Base-by-base conservation (phyloP, 2,797 vertebrate genomes). In the Staurois parvus region DNA sequence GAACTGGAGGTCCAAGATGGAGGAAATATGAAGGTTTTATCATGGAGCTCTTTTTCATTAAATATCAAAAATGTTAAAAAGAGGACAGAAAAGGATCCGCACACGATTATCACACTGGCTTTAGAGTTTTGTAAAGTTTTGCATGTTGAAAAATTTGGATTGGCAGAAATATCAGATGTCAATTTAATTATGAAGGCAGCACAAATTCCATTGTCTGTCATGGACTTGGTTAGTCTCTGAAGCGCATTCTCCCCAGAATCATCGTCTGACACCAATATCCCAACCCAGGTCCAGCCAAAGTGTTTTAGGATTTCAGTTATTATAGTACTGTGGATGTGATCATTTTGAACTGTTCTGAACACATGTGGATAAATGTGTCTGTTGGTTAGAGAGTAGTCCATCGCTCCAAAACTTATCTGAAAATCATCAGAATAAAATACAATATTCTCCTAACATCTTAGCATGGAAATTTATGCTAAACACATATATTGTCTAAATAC, bases 221-320 rank as follows among this genome's bases (percentile, higher is more conserved):
- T 11, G 15, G 12, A 37, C 19, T 17, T 34, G 37, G 13, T 32
- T 2, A 72, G 69, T 32, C 13, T 34, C 30, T 72, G 8, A 5
- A 17, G 29, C 17, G 28, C 30, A 17, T 30, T 72, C 28, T 72
- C 69, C 29, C 69, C 69, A 72, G 29, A 29, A 8, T 19, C 69
- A 72, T 72, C 69, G 30, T 72, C 30, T 12, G 69, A 34, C 17
- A 34, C 28, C 19, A 72, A 37, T 30, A 72, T 72, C 7, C 69
- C 69, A 72, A 72, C 69, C 69, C 69, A 72, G 29, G 28, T 72
- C 69, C 69, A 72, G 29, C 19, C 30, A 34, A 72, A 72, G 13
- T 19, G 32, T 72, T 72, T 72, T 13, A 72, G 69, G 0, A 72
- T 2, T 19, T 30, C 30, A 21, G 15, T 10, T 17, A 37, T 34